Evolutionary conservation across 1,140 invertebrate species (phyloP), one percentile per base, ranked within the genome.

Genomic region (Hyles vespertilio): DNA sequence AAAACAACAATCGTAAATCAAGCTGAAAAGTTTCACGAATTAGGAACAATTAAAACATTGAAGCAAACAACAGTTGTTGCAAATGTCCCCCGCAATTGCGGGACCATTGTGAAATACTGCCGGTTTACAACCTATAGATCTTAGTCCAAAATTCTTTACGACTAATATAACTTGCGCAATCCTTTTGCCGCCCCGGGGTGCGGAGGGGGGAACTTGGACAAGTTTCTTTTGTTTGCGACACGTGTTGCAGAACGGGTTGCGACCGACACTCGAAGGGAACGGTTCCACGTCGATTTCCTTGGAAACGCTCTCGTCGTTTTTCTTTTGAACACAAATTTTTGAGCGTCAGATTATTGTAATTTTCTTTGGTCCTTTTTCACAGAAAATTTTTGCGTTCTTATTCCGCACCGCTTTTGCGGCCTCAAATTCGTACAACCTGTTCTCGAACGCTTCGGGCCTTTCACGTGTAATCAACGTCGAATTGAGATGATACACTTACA

Each of bases 41-140:
- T 87, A 87, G 75, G 72, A 84, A 89, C 86, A 89, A 87, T 89
- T 89, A 89, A 87, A 89, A 84, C 79, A 79, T 80, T 69, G 77
- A 75, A 79, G 74, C 81, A 86, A 87, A 87, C 84, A 89, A 83
- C 84, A 89, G 83, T 87, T 89, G 86, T 85, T 85, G 76, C 77
- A 64, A 87, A 87, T 87, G 83, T 85, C 79, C 77, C 68, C 77
- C 71, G 74, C 80, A 82, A 89, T 79, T 80, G 81, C 81, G 79
- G 76, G 78, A 79, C 75, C 74, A 82, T 85, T 86, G 79, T 74
- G 79, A 87, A 75, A 84, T 84, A 87, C 80, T 75, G 69, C 65
- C 77, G 76, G 78, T 86, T 88, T 82, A 79, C 78, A 78, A 81
- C 78, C 56, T 76, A 89, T 89, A 85, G 78, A 79, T 86, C 83